These are phyloP conservation scores for Hydractinia echinata DNA, from an alignment of 30 jellyfish, hydroid and myxozoan genomes.

Conservation along the genomic window DNA sequence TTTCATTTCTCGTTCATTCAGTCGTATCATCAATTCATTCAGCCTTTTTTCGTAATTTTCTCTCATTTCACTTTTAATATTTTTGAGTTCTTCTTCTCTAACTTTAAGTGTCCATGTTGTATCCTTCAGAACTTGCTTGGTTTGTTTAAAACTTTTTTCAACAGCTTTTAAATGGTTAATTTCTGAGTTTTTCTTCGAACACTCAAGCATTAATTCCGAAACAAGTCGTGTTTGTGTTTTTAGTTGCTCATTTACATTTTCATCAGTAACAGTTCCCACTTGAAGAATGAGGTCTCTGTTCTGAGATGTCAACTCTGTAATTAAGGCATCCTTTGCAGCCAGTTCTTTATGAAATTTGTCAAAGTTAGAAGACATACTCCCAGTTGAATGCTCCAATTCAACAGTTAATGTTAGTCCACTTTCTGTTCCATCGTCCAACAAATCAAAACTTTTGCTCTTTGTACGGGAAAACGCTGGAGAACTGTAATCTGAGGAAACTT, in stretches of 20 bases:
- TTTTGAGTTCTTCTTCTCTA: slow-evolving; percentile 29
- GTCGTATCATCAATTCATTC: slow-evolving; percentile 32
- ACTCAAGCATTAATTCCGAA: slow-evolving; percentile 37
- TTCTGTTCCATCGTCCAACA: too few relatives aligned
- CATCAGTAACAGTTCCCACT: slow-evolving; percentile 11
- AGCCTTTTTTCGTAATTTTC: slow-evolving; percentile 42
- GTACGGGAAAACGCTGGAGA: too few relatives aligned
- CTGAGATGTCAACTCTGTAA: slow-evolving; percentile 64
- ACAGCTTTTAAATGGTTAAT: slow-evolving; percentile 58
- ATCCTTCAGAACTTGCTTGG: slow-evolving; percentile 73
- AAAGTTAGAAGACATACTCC: too few relatives aligned
- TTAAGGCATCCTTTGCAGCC: slow-evolving; percentile 40
- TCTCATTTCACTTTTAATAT: slow-evolving; percentile 34
- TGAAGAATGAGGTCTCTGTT: slow-evolving; percentile 55
- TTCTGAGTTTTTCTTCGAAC: slow-evolving; percentile 62
- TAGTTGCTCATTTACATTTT: slow-evolving; percentile 7
- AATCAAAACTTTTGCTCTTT: too few relatives aligned
- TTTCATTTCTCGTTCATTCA: slow-evolving; percentile 28
- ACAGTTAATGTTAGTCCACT: too few relatives aligned
- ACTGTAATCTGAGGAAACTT: too few relatives aligned
- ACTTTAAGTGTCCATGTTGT: slow-evolving; percentile 49
- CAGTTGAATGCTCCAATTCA: too few relatives aligned
- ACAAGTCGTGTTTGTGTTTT: slow-evolving; percentile 25
- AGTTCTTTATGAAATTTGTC: slow-evolving; percentile 30
- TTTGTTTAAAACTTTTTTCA: slow-evolving; percentile 60